Evolutionary conservation across 2,113 vertebrate species (phyloP).

Genomic region (Onychostoma macrolepis): DNA sequence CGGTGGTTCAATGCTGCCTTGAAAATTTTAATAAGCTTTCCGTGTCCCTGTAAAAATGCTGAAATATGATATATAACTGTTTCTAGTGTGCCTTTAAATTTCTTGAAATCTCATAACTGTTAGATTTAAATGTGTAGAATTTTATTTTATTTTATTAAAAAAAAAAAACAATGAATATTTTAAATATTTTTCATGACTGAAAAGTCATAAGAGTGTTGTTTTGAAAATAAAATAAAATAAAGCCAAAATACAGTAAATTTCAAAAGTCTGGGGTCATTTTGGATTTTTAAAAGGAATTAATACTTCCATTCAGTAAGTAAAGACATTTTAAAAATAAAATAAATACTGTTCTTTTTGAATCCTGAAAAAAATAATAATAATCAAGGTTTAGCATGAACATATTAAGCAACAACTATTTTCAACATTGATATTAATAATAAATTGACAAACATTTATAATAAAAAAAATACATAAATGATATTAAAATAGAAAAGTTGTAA

Average conservation of each 20-base stretch:
- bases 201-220: slow-evolving; percentile 28
- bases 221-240: not conserved
- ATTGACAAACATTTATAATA: too few species aligned
- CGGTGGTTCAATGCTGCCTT: not conserved
- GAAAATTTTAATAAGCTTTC: not conserved
- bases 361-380: too few species aligned
- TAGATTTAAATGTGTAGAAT: not conserved
- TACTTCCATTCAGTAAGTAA: not conserved
- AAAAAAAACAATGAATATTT: not conserved
- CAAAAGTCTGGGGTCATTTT: not conserved
- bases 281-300: not conserved
- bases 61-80: not conserved
- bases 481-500: too few species aligned
- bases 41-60: not conserved
- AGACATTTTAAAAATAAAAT: too few species aligned
- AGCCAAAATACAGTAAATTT: not conserved
- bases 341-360: not conserved
- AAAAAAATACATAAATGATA: too few species aligned
- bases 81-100: not conserved
- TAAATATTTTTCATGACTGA: not conserved
- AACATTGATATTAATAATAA: too few species aligned
- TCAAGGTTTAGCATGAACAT: too few species aligned
- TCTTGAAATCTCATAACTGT: not conserved
- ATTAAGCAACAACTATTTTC: too few species aligned
- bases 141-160: not conserved